A percentile compares a stretch with the other conserved stretches of the same genome.
Evolutionary conservation across 2,888 invertebrate genomes (phyloP).

Genomic region (Spodoptera exigua): DNA sequence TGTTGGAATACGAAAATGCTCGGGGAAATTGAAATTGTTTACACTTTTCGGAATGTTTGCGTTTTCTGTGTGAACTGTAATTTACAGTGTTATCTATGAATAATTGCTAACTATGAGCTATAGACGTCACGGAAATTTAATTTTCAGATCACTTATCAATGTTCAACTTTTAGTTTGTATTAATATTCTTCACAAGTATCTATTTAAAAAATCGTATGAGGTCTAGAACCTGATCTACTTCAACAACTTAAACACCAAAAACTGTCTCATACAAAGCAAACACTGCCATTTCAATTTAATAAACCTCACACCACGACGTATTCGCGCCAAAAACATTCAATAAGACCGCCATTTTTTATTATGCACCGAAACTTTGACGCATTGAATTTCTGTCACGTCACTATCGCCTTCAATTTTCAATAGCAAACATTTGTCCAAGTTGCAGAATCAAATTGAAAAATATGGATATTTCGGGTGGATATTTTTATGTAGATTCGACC

Average conservation of each 20-base stretch:
- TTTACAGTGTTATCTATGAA: background rate
- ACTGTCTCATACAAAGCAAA: slow-evolving; percentile 9
- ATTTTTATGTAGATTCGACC: slow-evolving; percentile 84
- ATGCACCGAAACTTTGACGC: slow-evolving; percentile 73
- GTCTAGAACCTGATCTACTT: background rate
- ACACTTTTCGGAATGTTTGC: slow-evolving; percentile 2
- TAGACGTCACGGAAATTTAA: no score
- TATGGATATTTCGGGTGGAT: slow-evolving; percentile 74
- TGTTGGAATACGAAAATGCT: slow-evolving; percentile 14
- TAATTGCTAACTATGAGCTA: background rate
- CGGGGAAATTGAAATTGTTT: slow-evolving; percentile 7
- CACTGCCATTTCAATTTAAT: slow-evolving; percentile 16
- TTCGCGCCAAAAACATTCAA: slow-evolving; percentile 61
- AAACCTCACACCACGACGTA: slow-evolving; percentile 24
- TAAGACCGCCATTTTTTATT: slow-evolving; percentile 66
- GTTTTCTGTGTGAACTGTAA: background rate
- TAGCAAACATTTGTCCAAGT: slow-evolving; percentile 87
- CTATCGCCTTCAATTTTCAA: slow-evolving; percentile 85
- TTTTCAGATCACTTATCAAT: no score
- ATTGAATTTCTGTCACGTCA: slow-evolving; percentile 86
- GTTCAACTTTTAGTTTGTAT: no score
- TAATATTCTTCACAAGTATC: no score
- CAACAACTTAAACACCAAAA: slow-evolving; percentile 1
- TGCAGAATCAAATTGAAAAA: slow-evolving; percentile 87
- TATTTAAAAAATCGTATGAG: no score